Conservation (phyloP, 2,797 vertebrate species). For the Eidolon dupreanum region DNA sequence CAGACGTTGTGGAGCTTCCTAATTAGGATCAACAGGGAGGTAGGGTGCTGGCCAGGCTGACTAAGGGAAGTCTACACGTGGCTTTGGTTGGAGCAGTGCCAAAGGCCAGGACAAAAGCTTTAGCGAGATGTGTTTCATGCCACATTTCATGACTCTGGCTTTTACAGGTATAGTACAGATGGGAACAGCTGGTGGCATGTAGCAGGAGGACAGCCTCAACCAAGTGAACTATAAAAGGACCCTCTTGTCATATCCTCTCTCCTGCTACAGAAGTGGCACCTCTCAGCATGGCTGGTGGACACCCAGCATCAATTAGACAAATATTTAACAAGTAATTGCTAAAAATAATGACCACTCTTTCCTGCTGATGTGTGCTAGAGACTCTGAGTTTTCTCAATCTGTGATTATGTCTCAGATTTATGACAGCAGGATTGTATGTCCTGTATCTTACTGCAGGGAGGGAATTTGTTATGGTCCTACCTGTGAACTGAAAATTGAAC, state of each 20-base stretch:
- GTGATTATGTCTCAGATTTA: neutral
- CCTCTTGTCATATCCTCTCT: neutral
- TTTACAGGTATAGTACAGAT: neutral
- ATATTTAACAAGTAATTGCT: neutral
- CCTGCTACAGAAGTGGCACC: neutral
- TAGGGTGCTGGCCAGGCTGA: neutral
- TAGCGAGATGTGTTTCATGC: neutral
- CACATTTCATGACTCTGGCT: neutral
- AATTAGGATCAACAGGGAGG: neutral
- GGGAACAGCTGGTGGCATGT: neutral
- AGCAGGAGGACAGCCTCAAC: neutral
- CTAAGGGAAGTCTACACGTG: neutral
- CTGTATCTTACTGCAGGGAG: neutral
- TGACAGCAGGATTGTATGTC: neutral
- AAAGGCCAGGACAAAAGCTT: neutral
- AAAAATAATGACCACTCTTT: neutral
- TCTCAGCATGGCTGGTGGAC: neutral
- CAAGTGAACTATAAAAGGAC: neutral
- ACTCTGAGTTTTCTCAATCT: neutral
- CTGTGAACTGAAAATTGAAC: neutral
- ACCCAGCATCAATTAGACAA: neutral
- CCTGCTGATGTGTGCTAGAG: neutral
- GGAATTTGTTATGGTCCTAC: neutral
- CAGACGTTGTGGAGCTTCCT: neutral
- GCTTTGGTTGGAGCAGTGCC: neutral